A percentile compares a stretch with the other conserved stretches of the same genome.
These are phyloP conservation scores for Pheosia gnoma DNA, from an alignment of 2,888 invertebrate genomes.

Conservation along the genomic window DNA sequence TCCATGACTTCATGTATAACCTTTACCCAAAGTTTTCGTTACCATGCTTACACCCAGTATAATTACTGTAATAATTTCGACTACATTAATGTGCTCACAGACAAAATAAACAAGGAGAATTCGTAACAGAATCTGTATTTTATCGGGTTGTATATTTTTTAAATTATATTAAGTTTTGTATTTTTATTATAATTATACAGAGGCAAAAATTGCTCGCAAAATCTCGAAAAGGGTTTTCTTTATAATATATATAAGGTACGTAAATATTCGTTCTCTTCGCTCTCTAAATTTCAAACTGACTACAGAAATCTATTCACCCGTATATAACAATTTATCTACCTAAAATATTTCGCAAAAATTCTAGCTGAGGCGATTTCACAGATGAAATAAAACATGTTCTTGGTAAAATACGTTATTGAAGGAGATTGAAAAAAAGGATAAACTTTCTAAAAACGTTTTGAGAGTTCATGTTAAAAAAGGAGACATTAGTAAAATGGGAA, in stretches of 20 bases:
- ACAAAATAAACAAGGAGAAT: no score
- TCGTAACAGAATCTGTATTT: no score
- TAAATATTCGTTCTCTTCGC: not conserved
- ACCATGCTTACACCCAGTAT: no score
- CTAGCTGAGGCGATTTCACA: not conserved
- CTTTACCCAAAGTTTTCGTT: no score
- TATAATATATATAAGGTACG: not conserved
- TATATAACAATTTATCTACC: not conserved
- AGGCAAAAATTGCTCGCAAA: not conserved
- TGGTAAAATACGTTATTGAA: not conserved
- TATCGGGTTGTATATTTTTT: no score
- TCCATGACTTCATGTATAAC: no score
- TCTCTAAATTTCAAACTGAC: not conserved
- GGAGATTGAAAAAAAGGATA: not conserved
- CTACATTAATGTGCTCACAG: no score
- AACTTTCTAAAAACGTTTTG: not conserved
- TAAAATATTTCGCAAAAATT: not conserved
- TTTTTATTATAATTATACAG: not conserved
- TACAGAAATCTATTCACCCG: constrained; percentile 4
- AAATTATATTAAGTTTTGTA: no score
- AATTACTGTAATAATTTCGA: no score
- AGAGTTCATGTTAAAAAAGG: no score
- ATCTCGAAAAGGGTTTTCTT: not conserved
- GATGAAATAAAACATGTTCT: not conserved
- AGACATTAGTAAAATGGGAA: no score